These are phyloP conservation scores for Odontothrips loti DNA, from an alignment of 2,888 invertebrate genomes.

Conservation along the genomic window DNA sequence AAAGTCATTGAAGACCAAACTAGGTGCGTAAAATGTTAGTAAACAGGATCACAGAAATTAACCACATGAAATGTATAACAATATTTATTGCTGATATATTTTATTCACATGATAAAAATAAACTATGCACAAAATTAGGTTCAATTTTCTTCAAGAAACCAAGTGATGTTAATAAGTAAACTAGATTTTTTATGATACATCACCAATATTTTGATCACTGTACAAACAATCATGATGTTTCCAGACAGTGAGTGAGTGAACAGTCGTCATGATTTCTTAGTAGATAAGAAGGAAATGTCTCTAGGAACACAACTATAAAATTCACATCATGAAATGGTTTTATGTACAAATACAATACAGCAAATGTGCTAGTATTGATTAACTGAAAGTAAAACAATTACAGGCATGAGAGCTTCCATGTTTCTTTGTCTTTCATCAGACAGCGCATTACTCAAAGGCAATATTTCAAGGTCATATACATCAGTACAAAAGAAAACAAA, in stretches of 20 bases:
- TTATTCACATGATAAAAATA: conserved; percentile 27
- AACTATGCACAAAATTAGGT: conserved; percentile 25
- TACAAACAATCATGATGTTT: not conserved
- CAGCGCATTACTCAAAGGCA: too few relatives aligned
- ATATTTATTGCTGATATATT: conserved; percentile 23
- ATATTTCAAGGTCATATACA: too few relatives aligned
- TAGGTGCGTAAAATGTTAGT: not conserved
- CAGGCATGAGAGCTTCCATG: conserved; percentile 9
- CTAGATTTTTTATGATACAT: not conserved
- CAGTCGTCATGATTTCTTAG: not conserved
- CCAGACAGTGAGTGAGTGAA: not conserved
- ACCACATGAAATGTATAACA: conserved; percentile 14
- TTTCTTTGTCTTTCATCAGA: not conserved
- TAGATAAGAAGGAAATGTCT: not conserved
- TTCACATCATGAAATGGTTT: not conserved
- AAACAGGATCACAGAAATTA: not conserved
- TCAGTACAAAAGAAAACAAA: not conserved
- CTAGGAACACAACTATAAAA: not conserved
- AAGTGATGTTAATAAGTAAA: conserved; percentile 23
- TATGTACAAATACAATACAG: not conserved
- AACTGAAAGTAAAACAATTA: not conserved
- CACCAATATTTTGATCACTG: not conserved
- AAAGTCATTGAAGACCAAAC: too few relatives aligned
- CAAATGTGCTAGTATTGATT: not conserved
- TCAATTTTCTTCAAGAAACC: conserved; percentile 6